These are phyloP conservation scores for Ostrea denselamellosa DNA, from an alignment of 1,140 invertebrate species.

Conservation along the genomic window DNA sequence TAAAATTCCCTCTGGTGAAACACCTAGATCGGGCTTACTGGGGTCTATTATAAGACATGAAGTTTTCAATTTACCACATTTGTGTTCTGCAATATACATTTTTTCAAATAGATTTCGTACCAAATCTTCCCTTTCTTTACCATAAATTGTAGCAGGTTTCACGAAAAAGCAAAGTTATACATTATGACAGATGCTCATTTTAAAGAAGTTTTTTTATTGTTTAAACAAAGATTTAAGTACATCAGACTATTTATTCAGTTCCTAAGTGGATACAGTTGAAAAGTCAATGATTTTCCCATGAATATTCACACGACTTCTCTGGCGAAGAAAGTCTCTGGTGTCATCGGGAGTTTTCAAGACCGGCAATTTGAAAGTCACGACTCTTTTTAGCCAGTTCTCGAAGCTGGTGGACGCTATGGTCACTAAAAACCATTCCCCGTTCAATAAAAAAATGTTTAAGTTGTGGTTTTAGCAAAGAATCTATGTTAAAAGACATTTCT, in stretches of 20 bases:
- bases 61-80: not conserved
- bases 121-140: slow-evolving; percentile 26
- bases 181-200: too few species aligned
- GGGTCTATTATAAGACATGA: not conserved
- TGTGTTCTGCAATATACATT: slow-evolving; percentile 13
- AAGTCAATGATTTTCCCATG: slow-evolving; percentile 19
- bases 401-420: slow-evolving; percentile 43
- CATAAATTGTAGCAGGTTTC: not conserved
- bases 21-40: too few species aligned
- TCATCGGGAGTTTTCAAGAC: slow-evolving; percentile 38
- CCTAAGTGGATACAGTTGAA: not conserved
- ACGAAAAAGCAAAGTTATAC: too few species aligned
- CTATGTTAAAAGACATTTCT: too few species aligned
- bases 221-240: slow-evolving; percentile 26
- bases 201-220: too few species aligned
- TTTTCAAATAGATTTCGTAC: slow-evolving; percentile 36
- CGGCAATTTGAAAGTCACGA: not conserved
- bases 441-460: slow-evolving; percentile 4
- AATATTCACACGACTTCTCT: slow-evolving; percentile 10
- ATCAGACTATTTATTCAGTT: slow-evolving; percentile 31
- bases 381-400: slow-evolving; percentile 36
- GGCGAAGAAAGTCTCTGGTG: not conserved
- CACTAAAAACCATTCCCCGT: slow-evolving; percentile 35
- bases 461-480: too few species aligned
- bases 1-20: too few species aligned